These are phyloP conservation scores for Irena cyanogastra DNA, from an alignment of 2,113 vertebrate genomes.

Conservation along the genomic window DNA sequence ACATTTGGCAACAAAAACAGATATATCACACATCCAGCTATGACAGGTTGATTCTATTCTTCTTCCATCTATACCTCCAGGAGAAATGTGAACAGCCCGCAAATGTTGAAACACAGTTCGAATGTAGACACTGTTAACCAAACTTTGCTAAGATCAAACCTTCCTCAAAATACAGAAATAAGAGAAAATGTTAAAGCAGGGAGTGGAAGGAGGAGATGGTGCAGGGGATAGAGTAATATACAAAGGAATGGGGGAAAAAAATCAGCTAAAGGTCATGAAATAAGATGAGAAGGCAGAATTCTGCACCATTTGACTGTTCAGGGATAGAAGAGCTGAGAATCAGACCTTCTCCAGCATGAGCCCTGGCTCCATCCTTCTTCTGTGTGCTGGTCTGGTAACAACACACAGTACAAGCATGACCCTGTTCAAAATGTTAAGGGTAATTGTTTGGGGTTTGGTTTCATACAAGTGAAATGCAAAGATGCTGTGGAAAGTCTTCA, in stretches of 20 bases:
- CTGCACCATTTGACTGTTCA: fast-evolving
- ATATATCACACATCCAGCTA: background rate
- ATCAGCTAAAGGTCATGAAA: background rate
- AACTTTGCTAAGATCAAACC: background rate
- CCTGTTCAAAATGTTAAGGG: fast-evolving
- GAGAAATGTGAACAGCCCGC: background rate
- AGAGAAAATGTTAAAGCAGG: background rate
- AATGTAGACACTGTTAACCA: fast-evolving
- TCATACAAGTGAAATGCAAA: background rate
- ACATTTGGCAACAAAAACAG: background rate
- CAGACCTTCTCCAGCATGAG: background rate
- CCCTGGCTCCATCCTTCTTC: background rate
- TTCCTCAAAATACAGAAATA: background rate
- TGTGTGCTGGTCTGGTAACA: background rate
- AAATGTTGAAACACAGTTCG: background rate
- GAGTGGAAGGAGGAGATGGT: background rate
- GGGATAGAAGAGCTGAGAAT: background rate
- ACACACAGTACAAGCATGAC: background rate
- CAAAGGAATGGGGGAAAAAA: background rate
- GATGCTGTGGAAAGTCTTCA: background rate
- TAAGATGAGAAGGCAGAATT: background rate
- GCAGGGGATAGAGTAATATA: fast-evolving
- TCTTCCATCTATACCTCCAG: background rate
- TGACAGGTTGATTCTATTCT: background rate
- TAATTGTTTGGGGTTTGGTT: background rate